A percentile compares a stretch with the other conserved stretches of the same genome.
Conservation (phyloP, 2,113 vertebrate genomes). For the Gila orcuttii region DNA sequence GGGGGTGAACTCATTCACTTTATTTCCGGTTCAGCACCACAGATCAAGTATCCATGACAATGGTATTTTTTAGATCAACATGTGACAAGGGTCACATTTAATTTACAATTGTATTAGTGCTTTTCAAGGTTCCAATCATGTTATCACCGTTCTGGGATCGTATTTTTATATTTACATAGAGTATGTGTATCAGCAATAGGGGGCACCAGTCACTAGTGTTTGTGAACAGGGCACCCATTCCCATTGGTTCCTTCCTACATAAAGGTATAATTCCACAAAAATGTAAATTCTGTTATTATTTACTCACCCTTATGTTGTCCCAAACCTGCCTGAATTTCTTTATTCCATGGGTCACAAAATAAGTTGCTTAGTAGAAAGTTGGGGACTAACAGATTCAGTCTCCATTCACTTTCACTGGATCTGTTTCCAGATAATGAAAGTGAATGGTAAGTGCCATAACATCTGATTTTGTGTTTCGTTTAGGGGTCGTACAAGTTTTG, state of each 20-base stretch:
- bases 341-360: background rate
- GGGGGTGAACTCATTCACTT: no score
- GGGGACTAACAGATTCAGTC: background rate
- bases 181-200: conserved; percentile 22
- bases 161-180: background rate
- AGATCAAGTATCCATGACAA: no score
- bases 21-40: no score
- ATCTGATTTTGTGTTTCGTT: background rate
- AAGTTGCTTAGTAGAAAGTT: background rate
- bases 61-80: no score
- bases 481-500: no score
- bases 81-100: background rate
- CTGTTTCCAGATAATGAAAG: background rate
- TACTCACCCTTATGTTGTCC: background rate
- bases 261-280: background rate
- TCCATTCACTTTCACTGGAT: background rate
- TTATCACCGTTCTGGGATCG: background rate
- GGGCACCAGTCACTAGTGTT: conserved; percentile 39
- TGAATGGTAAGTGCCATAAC: background rate
- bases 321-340: background rate
- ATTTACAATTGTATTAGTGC: background rate
- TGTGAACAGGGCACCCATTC: background rate
- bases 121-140: background rate
- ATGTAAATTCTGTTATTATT: background rate
- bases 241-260: background rate